Base-by-base conservation (phyloP, 2,797 vertebrate genomes). In the Ambastaia sidthimunki region DNA sequence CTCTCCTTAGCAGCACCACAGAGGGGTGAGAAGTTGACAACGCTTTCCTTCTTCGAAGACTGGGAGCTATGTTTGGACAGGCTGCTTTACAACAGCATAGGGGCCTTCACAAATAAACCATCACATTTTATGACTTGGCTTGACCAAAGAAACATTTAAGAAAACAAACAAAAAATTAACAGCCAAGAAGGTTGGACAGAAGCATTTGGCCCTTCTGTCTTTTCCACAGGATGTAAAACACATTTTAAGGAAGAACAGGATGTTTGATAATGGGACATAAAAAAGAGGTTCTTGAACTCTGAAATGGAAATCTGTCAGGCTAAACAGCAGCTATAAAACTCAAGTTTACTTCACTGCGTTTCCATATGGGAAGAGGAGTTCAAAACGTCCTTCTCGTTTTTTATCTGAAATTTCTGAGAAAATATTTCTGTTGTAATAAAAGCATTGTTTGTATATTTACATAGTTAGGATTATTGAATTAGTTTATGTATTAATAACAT, bases 121-220 rank as follows among this genome's bases (percentile, higher is more conserved):
- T 71, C 73, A 37, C 74, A 72, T 79, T 84, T 87, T 85, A 85
- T 70, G 81, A 66, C 74, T 65, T 25, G 71, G 74, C 77, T 72
- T 77, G 71, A 82, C 71, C 74, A 80, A 82, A 69, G 82, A 85
- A 84, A 78, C 76, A 52, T 79, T 80, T n/a, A 23, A 78, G 71
- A 62, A 80, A 85, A 87, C 77, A 85, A 79, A 82, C 83, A 63
- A 80, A 80, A 86, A 67, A 84, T 73, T 25, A 86, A 80, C 76
- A 83, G 69, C 73, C 68, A 74, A 44, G 57, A 54, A 67, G 23
- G 65, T 69, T 70, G 68, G 71, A 63, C 70, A 52, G 67, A 74
- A 69, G 55, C 69, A 54, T 74, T 74, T 52, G 47, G 57, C 80
- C 23, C 74, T 9, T 52, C 55, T 15, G 44, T 69, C 72, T 18